A percentile compares a stretch with the other conserved stretches of the same genome.
Conservation (phyloP, 1,140 invertebrate genomes). For the Hylaeus volcanicus region DNA sequence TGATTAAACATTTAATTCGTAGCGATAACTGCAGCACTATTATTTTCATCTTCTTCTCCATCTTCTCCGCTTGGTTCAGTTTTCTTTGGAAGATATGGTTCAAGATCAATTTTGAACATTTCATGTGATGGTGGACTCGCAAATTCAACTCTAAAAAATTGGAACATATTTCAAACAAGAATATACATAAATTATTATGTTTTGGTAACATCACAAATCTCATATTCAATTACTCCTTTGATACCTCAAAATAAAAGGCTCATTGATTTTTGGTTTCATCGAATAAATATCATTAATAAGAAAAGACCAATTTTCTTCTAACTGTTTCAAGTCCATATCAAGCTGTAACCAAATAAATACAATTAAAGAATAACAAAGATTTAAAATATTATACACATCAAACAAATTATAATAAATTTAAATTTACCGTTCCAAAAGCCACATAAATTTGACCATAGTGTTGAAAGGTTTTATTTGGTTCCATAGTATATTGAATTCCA, state of each 20-base stretch:
- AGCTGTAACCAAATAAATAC: constrained; percentile 78
- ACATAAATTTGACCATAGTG: constrained; percentile 86
- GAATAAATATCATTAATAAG: constrained; percentile 84
- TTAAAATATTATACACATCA: neutral
- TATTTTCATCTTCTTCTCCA: constrained; percentile 42
- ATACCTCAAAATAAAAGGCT: constrained; percentile 85
- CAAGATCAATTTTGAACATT: constrained; percentile 85
- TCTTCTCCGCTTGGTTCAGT: constrained; percentile 7
- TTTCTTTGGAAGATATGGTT: constrained; percentile 78
- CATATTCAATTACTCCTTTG: constrained; percentile 13
- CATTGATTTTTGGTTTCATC: constrained; percentile 83
- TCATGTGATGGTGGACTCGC: constrained; percentile 83
- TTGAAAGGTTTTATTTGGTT: constrained; percentile 84
- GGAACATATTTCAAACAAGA: neutral
- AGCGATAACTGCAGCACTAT: constrained; percentile 26
- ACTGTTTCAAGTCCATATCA: constrained; percentile 85
- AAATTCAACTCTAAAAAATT: constrained; percentile 68
- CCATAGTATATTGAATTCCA: constrained; percentile 85
- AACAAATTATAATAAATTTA: constrained; percentile 13
- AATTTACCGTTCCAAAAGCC: constrained; percentile 85
- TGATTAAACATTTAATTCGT: constrained; percentile 33
- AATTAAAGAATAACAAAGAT: neutral
- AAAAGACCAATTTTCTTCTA: constrained; percentile 86
- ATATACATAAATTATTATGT: neutral
- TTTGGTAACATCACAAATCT: neutral